Percentiles rank a stretch among this genome's conserved stretches.
Evolutionary conservation across 2,888 invertebrate genomes (phyloP).

Genomic region (Nezara viridula): DNA sequence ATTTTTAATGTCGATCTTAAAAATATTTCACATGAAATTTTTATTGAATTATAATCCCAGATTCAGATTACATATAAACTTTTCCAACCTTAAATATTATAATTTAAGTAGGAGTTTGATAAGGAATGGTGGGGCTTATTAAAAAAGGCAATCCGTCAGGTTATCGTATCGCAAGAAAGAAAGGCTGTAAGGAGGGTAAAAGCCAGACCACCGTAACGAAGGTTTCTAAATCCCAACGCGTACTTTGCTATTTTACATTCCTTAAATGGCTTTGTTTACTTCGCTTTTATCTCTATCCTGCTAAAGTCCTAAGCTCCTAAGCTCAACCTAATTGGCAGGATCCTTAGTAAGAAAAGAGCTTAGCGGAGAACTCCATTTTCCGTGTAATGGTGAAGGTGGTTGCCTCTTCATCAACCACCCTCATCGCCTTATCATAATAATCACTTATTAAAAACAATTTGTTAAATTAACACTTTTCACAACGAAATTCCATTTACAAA

Average conservation of each 20-base stretch:
- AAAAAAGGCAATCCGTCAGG: background rate
- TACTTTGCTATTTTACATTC: conserved; percentile 2
- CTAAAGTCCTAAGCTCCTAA: background rate
- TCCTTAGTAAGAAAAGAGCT: background rate
- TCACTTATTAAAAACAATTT: background rate
- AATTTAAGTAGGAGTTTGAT: background rate
- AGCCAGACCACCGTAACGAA: background rate
- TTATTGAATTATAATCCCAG: too few relatives aligned
- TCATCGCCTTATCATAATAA: background rate
- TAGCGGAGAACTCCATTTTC: background rate
- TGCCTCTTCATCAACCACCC: background rate
- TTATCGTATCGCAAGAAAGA: background rate
- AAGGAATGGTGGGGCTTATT: background rate
- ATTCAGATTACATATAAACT: too few relatives aligned
- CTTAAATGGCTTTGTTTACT: conserved; percentile 16
- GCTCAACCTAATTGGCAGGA: conserved; percentile 19
- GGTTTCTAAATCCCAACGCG: background rate
- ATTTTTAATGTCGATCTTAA: too few relatives aligned
- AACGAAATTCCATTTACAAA: too few relatives aligned
- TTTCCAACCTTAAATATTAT: too few relatives aligned
- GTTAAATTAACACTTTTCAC: background rate
- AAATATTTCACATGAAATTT: too few relatives aligned
- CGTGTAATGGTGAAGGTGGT: background rate
- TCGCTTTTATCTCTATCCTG: background rate
- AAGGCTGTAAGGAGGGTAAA: background rate